Evolutionary conservation across 2,797 vertebrate genomes (phyloP), one percentile per base, ranked within the genome.

Genomic region (Catharus ustulatus): DNA sequence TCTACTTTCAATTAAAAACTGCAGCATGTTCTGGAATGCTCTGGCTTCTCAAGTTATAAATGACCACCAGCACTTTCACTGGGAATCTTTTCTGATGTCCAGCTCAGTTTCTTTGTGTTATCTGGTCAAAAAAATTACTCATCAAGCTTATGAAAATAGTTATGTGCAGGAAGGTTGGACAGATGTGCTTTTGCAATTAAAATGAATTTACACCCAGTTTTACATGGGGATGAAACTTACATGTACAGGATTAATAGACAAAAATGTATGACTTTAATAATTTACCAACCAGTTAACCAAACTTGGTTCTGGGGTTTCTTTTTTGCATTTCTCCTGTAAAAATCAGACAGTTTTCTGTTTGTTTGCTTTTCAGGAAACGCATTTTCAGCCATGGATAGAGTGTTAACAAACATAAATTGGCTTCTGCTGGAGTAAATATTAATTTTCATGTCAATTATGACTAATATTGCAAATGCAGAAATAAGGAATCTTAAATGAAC

Each of bases 41-140:
- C 92, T 95, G 78, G 67, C 61, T 87, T 61, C 34, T 76, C 11
- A 22, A 77, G 34, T 58, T 89, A 38, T 67, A 84, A 92, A 82
- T 67, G 57, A 67, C 52, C 42, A n/a, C 61, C 29, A 46, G 49
- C 54, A 76, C 54, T 90, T 94, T 85, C 81, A 57, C 30, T 68
- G 63, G 34, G 34, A 92, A 42, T 49, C 36, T 90, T 84, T 76
- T 77, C 59, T 63, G 38, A 84, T 88, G 23, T 57, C 18, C 45
- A 64, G 57, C 49, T 94, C 77, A 40, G 54, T 74, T 89, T 76
- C 45, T 49, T 80, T 92, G 20, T 84, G 67, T 87, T 59, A 84
- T 54, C 43, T 92, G 49, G 45, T 87, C 76, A 84, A 69, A 93
- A 91, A 88, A 94, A 78, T 66, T 75, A 86, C 38, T 23, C 51